Evolutionary conservation across 2,888 invertebrate genomes (phyloP), one percentile per base, ranked within the genome.

Genomic region (Diarsia rubi): DNA sequence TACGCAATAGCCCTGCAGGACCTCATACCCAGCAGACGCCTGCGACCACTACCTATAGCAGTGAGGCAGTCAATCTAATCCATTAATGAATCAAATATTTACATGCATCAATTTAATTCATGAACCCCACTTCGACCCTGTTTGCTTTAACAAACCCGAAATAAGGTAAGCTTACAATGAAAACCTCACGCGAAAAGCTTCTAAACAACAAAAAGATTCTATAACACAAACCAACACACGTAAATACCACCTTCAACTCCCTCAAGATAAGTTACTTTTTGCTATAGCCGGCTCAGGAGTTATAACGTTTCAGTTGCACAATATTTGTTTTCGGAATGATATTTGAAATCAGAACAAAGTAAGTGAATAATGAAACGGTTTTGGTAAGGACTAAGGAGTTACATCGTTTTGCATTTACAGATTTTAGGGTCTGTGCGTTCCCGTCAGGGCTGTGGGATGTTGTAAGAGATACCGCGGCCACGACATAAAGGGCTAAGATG

Each of bases 111-210:
- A 65, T 73, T n/a, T 8, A 52, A 62, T 73, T n/a, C 1, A 47
- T 5, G 0, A 59, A n/a, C 3, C 31, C 59, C 5, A 69, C 65
- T 79, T n/a, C 82, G 16, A 3, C 73, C 69, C 86, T 79, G 81
- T 1, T 49, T 12, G 24, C 31, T 42, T 63, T 88, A 90, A 89
- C 86, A 87, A 89, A 84, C 84, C 76, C 75, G 67, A 79, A 88
- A 83, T 88, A 83, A 83, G 77, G 78, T 80, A 79, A 82, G 81
- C 73, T 77, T 81, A 80, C 83, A 81, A 79, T 85, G 81, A 76
- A 78, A 75, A 70, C 59, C 73, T 71, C 85, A 90, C 86, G 90
- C 88, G 81, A 89, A 89, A 86, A 75, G 70, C 73, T 78, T 81
- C 19, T 42, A n/a, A 21, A 59, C 37, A 52, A 59, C 12, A 19